phyloP scores from a whole-genome alignment of 2,797 vertebrate species.

The Xerus rutilus region DNA sequence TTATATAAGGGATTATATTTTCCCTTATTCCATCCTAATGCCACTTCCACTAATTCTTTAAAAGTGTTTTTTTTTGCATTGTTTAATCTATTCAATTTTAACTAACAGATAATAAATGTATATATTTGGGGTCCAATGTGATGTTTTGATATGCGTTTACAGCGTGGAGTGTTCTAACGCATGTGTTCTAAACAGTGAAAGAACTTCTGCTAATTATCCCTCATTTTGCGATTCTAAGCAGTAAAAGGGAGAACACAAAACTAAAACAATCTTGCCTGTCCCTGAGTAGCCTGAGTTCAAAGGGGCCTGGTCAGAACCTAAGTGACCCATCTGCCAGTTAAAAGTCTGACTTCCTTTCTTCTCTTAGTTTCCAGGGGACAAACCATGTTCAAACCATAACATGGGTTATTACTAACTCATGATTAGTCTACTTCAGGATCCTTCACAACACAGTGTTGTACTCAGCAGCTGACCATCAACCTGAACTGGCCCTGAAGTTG shows the following conservation, averaged over 20 bases:
- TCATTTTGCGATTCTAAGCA: not conserved
- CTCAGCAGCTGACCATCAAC: not conserved
- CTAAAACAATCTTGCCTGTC: not conserved
- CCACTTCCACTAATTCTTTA: not conserved
- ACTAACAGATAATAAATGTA: not conserved
- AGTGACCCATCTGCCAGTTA: not conserved
- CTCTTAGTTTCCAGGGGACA: not conserved
- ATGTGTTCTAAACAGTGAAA: not conserved
- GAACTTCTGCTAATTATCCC: not conserved
- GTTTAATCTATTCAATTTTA: not conserved
- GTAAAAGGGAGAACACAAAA: not conserved
- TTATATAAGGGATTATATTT: not conserved
- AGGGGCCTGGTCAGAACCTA: not conserved
- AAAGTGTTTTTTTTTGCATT: not conserved
- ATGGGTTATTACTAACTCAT: not conserved
- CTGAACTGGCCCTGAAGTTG: not conserved
- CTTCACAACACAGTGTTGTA: not conserved
- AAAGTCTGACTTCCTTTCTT: conserved; percentile 3
- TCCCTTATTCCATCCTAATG: no score
- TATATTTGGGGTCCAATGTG: not conserved
- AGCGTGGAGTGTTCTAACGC: not conserved
- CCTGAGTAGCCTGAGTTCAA: not conserved
- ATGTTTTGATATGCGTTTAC: not conserved
- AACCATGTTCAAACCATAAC: not conserved
- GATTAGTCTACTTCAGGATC: not conserved